Evolutionary conservation across 2,888 invertebrate genomes (phyloP).

Genomic region (Diarsia brunnea): DNA sequence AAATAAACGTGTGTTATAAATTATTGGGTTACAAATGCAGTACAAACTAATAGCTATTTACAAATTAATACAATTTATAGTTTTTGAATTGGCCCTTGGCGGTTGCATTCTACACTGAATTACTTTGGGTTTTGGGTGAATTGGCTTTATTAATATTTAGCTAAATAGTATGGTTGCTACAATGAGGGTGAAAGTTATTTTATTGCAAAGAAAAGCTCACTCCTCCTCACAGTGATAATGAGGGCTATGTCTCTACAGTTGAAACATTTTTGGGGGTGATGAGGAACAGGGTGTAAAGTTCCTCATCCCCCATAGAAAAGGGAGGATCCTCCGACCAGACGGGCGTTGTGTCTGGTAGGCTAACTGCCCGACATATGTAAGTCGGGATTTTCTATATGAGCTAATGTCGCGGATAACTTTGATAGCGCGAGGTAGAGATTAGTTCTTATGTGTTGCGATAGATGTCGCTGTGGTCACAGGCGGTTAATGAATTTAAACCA

Average conservation of each 20-base stretch:
- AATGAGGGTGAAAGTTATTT: not conserved
- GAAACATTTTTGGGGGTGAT: no score
- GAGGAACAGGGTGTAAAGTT: no score
- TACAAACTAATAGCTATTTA: conserved; percentile 17
- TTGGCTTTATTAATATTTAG: not conserved
- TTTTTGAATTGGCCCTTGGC: conserved; percentile 15
- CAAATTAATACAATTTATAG: conserved; percentile 36
- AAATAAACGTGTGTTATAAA: conserved; percentile 12
- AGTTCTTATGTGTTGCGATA: no score
- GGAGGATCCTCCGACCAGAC: no score
- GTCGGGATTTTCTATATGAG: no score
- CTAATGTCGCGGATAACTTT: no score
- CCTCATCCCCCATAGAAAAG: no score
- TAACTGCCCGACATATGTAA: no score
- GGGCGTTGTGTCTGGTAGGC: no score
- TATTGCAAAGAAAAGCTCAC: not conserved
- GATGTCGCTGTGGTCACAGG: no score
- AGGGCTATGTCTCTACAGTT: not conserved
- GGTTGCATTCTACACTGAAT: not conserved
- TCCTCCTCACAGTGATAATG: not conserved
- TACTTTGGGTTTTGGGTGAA: not conserved
- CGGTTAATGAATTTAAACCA: not conserved
- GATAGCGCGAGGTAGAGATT: no score
- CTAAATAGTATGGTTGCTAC: not conserved
- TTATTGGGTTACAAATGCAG: not conserved